phyloP scores from a whole-genome alignment of 1,140 invertebrate genomes.

The Dreissena rostriformis region DNA sequence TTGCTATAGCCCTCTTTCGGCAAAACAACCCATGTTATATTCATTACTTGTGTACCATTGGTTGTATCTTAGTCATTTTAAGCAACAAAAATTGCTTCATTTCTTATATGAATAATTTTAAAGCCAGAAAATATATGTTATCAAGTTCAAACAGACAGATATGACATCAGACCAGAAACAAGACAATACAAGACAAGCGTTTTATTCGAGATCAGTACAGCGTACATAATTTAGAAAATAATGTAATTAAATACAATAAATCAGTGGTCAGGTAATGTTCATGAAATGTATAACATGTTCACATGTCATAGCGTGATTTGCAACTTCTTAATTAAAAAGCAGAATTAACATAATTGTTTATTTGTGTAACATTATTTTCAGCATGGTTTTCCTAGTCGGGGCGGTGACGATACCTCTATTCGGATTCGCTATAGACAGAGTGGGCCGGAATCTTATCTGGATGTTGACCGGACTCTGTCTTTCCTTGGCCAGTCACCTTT shows the following conservation, averaged over 20 bases:
- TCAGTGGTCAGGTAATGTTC: neutral
- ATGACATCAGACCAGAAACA: no score
- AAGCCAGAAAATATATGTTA: no score
- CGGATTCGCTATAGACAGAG: constrained; percentile 94
- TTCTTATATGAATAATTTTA: no score
- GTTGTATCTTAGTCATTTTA: no score
- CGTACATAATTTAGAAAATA: constrained; percentile 30
- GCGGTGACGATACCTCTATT: constrained; percentile 94
- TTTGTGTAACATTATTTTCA: constrained; percentile 80
- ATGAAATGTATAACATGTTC: neutral
- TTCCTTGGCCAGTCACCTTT: constrained; percentile 90
- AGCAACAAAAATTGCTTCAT: no score
- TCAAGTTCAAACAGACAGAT: no score
- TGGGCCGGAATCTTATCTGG: constrained; percentile 95
- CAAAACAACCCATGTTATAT: no score
- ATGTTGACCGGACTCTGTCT: constrained; percentile 89
- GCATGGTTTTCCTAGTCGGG: constrained; percentile 95
- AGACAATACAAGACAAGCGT: no score
- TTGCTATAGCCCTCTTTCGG: no score
- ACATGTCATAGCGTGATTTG: neutral
- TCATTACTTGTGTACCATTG: no score
- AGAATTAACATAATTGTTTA: neutral
- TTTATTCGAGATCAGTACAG: no score
- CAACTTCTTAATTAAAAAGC: neutral
- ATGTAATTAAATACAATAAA: neutral